These are phyloP conservation scores for Oryzias sinensis DNA, from an alignment of 2,797 vertebrate genomes.

Conservation along the genomic window DNA sequence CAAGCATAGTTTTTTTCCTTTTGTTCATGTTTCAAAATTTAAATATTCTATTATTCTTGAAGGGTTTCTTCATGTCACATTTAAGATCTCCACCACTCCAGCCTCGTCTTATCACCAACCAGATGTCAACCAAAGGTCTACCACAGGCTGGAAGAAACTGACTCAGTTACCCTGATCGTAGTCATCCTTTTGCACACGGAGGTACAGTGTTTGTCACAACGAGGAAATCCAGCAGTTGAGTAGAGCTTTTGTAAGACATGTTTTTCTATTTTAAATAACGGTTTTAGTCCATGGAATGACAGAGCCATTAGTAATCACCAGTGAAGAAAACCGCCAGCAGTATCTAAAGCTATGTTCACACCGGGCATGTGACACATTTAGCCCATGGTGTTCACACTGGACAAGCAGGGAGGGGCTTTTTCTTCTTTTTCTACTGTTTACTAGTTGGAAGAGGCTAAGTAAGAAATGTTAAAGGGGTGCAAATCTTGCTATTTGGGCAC, in stretches of 20 bases:
- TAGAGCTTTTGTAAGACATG: not conserved
- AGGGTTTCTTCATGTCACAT: constrained; percentile 18
- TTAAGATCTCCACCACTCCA: constrained; percentile 1
- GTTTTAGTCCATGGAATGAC: constrained; percentile 1
- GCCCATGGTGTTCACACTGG: too few relatives aligned
- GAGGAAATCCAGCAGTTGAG: not conserved
- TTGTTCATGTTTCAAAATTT: not conserved
- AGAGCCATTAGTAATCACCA: not conserved
- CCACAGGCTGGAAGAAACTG: constrained; percentile 10
- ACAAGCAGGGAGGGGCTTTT: too few relatives aligned
- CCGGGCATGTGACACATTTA: too few relatives aligned
- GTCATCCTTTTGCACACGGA: constrained; percentile 1
- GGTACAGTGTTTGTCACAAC: not conserved
- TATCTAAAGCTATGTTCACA: too few relatives aligned
- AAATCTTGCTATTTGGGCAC: too few relatives aligned
- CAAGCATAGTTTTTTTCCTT: constrained; percentile 5
- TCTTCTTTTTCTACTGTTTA: too few relatives aligned
- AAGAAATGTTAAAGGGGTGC: too few relatives aligned
- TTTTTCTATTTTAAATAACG: not conserved
- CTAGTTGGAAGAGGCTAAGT: too few relatives aligned
- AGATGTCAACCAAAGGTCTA: constrained; percentile 53
- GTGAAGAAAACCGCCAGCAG: not conserved
- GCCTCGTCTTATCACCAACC: not conserved
- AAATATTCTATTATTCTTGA: not conserved
- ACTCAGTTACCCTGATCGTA: constrained; percentile 1